Conservation (phyloP, 2,797 vertebrate genomes). For the Heterohyrax brucei region DNA sequence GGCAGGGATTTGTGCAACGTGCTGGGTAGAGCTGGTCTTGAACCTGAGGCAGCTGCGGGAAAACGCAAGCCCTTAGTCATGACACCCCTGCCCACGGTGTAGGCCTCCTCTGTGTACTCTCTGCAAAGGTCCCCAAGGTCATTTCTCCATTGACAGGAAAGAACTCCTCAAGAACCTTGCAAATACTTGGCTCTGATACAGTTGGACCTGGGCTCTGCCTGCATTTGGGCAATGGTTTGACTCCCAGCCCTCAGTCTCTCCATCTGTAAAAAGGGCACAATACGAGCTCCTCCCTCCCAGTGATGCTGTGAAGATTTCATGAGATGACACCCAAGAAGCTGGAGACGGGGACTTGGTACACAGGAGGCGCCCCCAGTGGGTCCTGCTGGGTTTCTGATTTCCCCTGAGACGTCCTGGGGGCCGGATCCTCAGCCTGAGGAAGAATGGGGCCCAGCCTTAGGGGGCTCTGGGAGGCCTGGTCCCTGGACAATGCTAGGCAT, state of each 20-base stretch:
- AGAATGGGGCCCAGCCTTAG: constrained; percentile 7
- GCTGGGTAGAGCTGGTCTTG: neutral
- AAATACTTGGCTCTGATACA: neutral
- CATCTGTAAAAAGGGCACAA: constrained; percentile 14
- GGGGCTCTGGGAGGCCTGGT: neutral
- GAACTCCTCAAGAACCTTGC: too few species aligned
- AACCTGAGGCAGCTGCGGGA: neutral
- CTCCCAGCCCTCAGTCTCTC: neutral
- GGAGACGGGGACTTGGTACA: neutral
- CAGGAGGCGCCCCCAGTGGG: neutral
- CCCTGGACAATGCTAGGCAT: constrained; percentile 76
- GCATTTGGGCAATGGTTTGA: neutral
- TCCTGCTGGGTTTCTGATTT: constrained; percentile 63
- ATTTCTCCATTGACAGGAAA: neutral
- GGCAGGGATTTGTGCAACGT: neutral
- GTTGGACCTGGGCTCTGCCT: neutral
- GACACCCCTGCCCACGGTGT: rapidly evolving
- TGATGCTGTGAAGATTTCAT: neutral
- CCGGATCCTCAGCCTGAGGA: constrained; percentile 62
- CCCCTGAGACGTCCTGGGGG: constrained; percentile 59
- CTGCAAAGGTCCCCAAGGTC: neutral
- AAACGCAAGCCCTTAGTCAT: neutral
- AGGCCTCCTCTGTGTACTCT: neutral
- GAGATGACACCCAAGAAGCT: neutral
- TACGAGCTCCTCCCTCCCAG: rapidly evolving